phyloP scores from a whole-genome alignment of 1,140 invertebrate species.

The Macrostomum lignano region DNA sequence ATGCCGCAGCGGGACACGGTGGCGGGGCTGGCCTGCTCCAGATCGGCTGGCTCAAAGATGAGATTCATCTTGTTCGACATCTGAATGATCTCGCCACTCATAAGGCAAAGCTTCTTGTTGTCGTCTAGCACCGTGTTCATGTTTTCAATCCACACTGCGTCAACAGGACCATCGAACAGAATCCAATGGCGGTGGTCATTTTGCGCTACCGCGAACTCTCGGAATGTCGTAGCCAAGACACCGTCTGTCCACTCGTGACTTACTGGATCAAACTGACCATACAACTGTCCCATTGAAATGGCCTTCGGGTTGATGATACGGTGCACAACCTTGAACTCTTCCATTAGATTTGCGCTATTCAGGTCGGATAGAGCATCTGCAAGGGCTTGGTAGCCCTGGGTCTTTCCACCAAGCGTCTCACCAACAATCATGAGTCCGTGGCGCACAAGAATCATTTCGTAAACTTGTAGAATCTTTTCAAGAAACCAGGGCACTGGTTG shows the following conservation, averaged over 20 bases:
- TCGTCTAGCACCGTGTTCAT: slow-evolving; percentile 30
- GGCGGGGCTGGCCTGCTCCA: slow-evolving; percentile 33
- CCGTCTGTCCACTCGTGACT: slow-evolving; percentile 31
- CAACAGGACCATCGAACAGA: slow-evolving; percentile 28
- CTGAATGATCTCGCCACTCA: slow-evolving; percentile 31
- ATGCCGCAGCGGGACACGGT: slow-evolving; percentile 31
- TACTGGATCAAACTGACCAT: slow-evolving; percentile 28
- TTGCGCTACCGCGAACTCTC: slow-evolving; percentile 25
- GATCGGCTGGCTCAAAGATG: slow-evolving; percentile 28
- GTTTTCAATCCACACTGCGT: slow-evolving; percentile 31
- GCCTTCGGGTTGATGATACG: slow-evolving; percentile 27
- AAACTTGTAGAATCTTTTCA: slow-evolving; percentile 28
- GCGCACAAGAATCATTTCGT: slow-evolving; percentile 29
- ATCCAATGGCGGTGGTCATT: slow-evolving; percentile 31
- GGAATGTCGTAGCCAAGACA: slow-evolving; percentile 32
- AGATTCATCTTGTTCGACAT: slow-evolving; percentile 29
- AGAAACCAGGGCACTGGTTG: slow-evolving; percentile 24
- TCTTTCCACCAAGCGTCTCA: slow-evolving; percentile 28
- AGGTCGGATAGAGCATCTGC: slow-evolving; percentile 40
- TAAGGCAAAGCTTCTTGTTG: slow-evolving; percentile 30
- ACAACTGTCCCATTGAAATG: slow-evolving; percentile 29
- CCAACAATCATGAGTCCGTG: slow-evolving; percentile 34
- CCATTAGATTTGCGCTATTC: slow-evolving; percentile 13
- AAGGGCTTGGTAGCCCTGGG: slow-evolving; percentile 34
- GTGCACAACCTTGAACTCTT: slow-evolving; percentile 11